Conservation (phyloP, 2,113 vertebrate genomes). For the Corvus hawaiiensis region DNA sequence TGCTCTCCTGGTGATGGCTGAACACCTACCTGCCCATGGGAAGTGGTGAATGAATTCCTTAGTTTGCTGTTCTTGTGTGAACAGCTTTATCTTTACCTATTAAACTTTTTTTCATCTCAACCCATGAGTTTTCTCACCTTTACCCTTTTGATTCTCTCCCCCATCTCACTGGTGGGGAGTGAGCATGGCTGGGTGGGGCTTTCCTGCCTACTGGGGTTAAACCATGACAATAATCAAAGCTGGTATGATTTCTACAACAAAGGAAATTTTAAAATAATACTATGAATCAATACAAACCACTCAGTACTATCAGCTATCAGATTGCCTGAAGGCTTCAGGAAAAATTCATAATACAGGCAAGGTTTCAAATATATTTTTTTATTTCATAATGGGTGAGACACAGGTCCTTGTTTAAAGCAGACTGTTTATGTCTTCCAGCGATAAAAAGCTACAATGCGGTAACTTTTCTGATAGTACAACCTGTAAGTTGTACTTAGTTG, state of each 20-base stretch:
- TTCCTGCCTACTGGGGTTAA: background rate
- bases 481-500: background rate
- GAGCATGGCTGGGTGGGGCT: fast-evolving
- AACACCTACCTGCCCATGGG: fast-evolving
- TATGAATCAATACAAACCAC: background rate
- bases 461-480: background rate
- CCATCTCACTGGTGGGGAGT: fast-evolving
- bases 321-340: background rate
- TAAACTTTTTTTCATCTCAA: background rate
- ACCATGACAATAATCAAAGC: background rate
- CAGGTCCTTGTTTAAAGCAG: background rate
- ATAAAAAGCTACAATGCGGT: background rate
- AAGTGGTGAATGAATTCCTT: background rate
- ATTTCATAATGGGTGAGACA: background rate
- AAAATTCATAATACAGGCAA: background rate
- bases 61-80: background rate
- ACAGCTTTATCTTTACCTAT: background rate
- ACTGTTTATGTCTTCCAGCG: background rate
- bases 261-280: background rate
- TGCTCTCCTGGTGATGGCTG: background rate
- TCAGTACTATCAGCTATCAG: background rate
- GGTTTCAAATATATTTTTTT: background rate
- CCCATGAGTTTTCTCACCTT: background rate
- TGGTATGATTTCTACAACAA: background rate
- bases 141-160: background rate